These are phyloP conservation scores for Erynnis tages DNA, from an alignment of 2,888 invertebrate species.

Conservation along the genomic window DNA sequence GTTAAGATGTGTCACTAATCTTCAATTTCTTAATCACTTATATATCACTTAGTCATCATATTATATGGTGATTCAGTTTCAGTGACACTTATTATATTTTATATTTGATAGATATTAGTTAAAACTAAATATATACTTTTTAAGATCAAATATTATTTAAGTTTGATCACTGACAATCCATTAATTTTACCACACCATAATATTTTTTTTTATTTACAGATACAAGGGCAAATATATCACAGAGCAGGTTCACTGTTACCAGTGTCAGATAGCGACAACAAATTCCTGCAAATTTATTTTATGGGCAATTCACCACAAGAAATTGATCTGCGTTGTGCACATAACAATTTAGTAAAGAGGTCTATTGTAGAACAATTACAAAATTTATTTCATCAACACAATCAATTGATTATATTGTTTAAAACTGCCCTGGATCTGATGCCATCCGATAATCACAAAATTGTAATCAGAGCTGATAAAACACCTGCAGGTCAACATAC, in stretches of 20 bases:
- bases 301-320: conserved; percentile 32
- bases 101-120: too few species aligned
- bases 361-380: conserved; percentile 39
- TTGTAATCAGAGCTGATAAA: conserved; percentile 35
- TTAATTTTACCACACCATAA: conserved; percentile 20
- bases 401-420: conserved; percentile 35
- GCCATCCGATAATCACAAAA: conserved; percentile 37
- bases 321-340: conserved; percentile 36
- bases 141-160: conserved; percentile 26
- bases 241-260: conserved; percentile 35
- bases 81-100: too few species aligned
- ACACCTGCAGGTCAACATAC: conserved; percentile 44
- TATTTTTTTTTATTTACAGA: conserved; percentile 33
- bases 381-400: conserved; percentile 26
- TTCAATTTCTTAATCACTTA: too few species aligned
- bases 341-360: conserved; percentile 35
- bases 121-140: conserved; percentile 33
- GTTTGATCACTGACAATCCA: conserved; percentile 31
- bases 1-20: too few species aligned
- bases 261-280: conserved; percentile 30
- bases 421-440: conserved; percentile 36
- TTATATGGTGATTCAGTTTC: background rate
- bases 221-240: conserved; percentile 38
- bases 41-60: background rate
- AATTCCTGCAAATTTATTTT: conserved; percentile 23